A percentile compares a stretch with the other conserved stretches of the same genome.
Evolutionary conservation across 1,140 invertebrate genomes (phyloP).

Genomic region (Eubasilissa regina): DNA sequence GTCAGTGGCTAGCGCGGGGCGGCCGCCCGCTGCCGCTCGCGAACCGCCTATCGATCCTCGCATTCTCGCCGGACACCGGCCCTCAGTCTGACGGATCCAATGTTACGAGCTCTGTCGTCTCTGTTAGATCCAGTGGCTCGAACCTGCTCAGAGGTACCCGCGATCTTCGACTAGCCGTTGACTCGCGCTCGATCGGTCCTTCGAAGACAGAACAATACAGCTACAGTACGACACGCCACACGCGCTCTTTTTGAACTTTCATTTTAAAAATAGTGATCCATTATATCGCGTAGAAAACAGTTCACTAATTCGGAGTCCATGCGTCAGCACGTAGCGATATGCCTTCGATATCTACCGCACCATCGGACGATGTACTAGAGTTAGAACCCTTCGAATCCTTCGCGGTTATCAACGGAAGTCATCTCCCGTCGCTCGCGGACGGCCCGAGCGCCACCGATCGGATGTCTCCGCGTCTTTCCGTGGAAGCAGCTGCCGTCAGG

Average conservation of each 20-base stretch:
- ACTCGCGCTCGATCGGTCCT: not conserved
- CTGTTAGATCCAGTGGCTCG: not conserved
- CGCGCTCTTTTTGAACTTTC: not conserved
- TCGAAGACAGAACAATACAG: not conserved
- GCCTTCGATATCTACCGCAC: constrained; percentile 63
- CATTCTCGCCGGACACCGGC: constrained; percentile 1
- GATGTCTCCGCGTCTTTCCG: constrained; percentile 38
- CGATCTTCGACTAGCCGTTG: not conserved
- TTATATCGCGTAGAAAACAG: not conserved
- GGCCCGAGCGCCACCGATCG: constrained; percentile 7
- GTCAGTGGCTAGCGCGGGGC: constrained; percentile 44
- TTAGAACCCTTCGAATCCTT: constrained; percentile 67
- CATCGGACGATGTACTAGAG: constrained; percentile 64
- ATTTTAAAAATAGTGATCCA: not conserved
- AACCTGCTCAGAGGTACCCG: not conserved
- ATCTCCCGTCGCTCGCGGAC: constrained; percentile 61
- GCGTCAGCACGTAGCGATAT: constrained; percentile 56
- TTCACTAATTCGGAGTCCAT: constrained; percentile 11
- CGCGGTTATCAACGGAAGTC: constrained; percentile 70
- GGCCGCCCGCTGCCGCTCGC: constrained; percentile 50
- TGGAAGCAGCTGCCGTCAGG: constrained; percentile 16
- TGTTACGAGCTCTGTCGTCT: not conserved
- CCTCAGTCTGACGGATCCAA: constrained; percentile 2
- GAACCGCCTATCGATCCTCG: constrained; percentile 53
- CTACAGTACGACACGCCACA: not conserved